A percentile compares a stretch with the other conserved stretches of the same genome.
Conservation (phyloP, 2,888 invertebrate genomes). For the Nomada flava region DNA sequence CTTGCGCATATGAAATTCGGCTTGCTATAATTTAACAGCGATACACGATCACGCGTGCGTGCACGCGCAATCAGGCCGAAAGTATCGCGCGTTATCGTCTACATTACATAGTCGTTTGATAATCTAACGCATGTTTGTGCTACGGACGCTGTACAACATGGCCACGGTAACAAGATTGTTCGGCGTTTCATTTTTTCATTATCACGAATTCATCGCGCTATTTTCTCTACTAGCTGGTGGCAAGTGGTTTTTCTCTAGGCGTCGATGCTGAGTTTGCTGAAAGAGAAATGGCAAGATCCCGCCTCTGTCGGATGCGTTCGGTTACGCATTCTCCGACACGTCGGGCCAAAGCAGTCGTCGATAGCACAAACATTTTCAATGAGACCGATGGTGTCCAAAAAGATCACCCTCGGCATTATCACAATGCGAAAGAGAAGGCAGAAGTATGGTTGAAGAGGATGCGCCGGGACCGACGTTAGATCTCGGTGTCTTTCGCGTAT, state of each 20-base stretch:
- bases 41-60: slow-evolving; percentile 10
- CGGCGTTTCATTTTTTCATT: not conserved
- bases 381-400: slow-evolving; percentile 40
- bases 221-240: not conserved
- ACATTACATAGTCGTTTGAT: slow-evolving; percentile 50
- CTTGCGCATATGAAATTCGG: slow-evolving; percentile 2
- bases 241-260: not conserved
- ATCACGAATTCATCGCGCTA: not conserved
- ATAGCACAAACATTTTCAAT: slow-evolving; percentile 59
- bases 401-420: slow-evolving; percentile 63
- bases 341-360: slow-evolving; percentile 12
- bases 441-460: not conserved
- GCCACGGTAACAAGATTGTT: not conserved
- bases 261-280: not conserved
- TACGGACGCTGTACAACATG: slow-evolving; percentile 24
- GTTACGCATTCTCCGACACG: not conserved
- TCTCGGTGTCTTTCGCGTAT: slow-evolving; percentile 93
- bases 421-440: slow-evolving; percentile 62
- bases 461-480: slow-evolving; percentile 85
- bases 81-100: slow-evolving; percentile 51
- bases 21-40: slow-evolving; percentile 33
- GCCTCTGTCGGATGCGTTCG: not conserved
- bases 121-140: slow-evolving; percentile 60
- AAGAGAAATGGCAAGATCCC: slow-evolving; percentile 17
- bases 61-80: slow-evolving; percentile 29